phyloP scores from a whole-genome alignment of 2,113 vertebrate genomes.

The Macaca nemestrina region DNA sequence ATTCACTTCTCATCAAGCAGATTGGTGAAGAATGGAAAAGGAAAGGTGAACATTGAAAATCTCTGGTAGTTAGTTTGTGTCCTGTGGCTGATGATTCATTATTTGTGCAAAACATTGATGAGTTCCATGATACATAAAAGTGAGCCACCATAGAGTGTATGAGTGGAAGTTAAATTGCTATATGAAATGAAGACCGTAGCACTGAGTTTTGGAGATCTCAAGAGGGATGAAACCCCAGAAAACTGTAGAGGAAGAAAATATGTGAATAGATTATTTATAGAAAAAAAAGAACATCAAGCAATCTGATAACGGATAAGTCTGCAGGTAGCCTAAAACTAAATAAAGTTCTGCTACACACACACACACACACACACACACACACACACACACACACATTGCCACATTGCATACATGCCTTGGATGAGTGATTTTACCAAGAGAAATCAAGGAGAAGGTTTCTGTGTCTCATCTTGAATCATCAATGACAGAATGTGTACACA shows the following conservation, averaged over 20 bases:
- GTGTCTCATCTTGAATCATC: background rate
- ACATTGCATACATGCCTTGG: background rate
- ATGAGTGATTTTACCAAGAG: background rate
- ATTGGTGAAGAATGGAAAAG: background rate
- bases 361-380: background rate
- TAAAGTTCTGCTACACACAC: background rate
- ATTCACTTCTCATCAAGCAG: background rate
- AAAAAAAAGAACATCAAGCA: background rate
- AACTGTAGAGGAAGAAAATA: background rate
- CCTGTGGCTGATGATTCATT: background rate
- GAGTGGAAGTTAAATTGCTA: background rate
- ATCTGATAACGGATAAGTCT: background rate
- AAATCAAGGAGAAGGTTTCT: background rate
- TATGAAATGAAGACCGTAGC: background rate
- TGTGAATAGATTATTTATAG: background rate
- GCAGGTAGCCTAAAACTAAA: background rate
- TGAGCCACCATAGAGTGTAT: background rate
- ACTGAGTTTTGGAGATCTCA: background rate
- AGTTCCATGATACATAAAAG: background rate
- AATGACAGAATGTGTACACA: background rate
- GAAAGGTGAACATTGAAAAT: background rate
- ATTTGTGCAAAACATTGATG: background rate
- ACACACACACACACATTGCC: background rate
- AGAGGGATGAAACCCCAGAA: background rate
- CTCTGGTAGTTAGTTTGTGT: background rate